These are phyloP conservation scores for Apolygus lucorum DNA, from an alignment of 1,140 invertebrate species.

Conservation along the genomic window DNA sequence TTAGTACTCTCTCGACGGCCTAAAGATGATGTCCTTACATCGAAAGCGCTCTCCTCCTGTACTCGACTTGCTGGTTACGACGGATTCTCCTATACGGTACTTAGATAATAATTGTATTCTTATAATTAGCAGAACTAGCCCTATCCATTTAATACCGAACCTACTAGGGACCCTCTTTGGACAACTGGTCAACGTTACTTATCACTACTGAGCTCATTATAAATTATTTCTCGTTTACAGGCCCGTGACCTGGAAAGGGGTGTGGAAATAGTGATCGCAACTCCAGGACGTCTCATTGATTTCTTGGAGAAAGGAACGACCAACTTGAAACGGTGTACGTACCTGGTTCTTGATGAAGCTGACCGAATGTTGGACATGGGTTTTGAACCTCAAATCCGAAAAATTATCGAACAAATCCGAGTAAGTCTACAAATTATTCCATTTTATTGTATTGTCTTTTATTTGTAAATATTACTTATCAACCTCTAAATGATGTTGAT, in stretches of 20 bases:
- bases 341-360: conserved; percentile 94
- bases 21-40: no score
- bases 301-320: conserved; percentile 88
- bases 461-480: conserved; percentile 15
- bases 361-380: conserved; percentile 99
- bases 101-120: no score
- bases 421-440: conserved; percentile 22
- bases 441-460: conserved; percentile 17
- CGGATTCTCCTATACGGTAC: no score
- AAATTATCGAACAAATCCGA: conserved; percentile 92
- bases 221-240: conserved; percentile 45
- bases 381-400: conserved; percentile 98
- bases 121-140: no score
- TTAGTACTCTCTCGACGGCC: no score
- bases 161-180: no score
- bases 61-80: no score
- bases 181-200: no score
- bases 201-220: no score
- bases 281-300: conserved; percentile 93
- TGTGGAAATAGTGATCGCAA: conserved; percentile 88
- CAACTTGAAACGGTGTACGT: conserved; percentile 81
- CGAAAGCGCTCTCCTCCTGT: no score
- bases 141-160: no score
- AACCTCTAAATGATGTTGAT: no score
- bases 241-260: conserved; percentile 83